Percentiles rank a stretch among this genome's conserved stretches.
These are phyloP conservation scores for Ophioderma brevispina DNA, from an alignment of 35 echinoderm and acorn worm species.

Conservation along the genomic window DNA sequence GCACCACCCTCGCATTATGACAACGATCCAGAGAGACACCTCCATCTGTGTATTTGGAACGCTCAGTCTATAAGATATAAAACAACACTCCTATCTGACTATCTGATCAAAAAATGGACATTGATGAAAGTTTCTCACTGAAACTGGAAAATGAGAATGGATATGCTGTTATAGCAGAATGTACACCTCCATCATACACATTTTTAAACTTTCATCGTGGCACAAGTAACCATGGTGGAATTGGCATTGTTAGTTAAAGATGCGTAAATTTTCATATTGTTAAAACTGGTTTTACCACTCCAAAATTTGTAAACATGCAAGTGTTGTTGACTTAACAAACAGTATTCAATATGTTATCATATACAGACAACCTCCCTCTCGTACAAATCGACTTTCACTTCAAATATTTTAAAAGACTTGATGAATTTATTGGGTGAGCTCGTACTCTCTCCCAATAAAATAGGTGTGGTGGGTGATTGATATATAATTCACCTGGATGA, in stretches of 20 bases:
- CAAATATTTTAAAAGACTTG: background rate
- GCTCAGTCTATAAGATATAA: conserved; percentile 40
- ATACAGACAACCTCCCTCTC: background rate
- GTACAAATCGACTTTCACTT: background rate
- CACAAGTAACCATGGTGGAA: background rate
- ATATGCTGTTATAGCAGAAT: conserved; percentile 16
- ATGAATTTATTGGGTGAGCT: background rate
- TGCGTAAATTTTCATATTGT: background rate
- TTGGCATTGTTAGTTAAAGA: conserved; percentile 8
- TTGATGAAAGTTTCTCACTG: conserved; percentile 24
- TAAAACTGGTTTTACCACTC: background rate
- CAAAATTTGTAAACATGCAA: conserved; percentile 31
- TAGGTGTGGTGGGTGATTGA: background rate
- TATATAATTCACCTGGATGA: background rate
- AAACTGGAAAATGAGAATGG: conserved; percentile 37
- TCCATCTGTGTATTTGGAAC: conserved; percentile 30
- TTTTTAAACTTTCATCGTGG: conserved; percentile 21
- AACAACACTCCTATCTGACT: conserved; percentile 1
- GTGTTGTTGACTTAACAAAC: background rate
- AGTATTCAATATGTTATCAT: background rate
- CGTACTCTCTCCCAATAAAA: background rate
- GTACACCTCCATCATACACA: conserved; percentile 26
- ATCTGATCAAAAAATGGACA: conserved; percentile 20
- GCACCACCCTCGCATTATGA: background rate
- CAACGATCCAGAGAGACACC: background rate